Evolutionary conservation across 2,113 vertebrate genomes (phyloP), one percentile per base, ranked within the genome.

Genomic region (Miniopterus natalensis): DNA sequence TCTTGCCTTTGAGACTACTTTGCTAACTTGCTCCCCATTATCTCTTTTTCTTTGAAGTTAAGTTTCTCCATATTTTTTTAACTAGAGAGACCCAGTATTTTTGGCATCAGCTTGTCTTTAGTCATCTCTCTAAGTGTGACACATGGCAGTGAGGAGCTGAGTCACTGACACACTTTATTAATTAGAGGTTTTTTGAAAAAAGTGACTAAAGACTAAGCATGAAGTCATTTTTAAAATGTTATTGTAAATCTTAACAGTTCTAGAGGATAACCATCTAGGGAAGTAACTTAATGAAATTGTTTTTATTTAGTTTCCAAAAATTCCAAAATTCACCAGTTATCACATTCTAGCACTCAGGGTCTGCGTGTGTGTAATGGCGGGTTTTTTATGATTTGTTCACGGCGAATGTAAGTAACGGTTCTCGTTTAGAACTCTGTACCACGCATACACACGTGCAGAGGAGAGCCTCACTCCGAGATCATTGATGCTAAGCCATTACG

Each of bases 131-230:
- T 49, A 71, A 92, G 73, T 20, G 10, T 90, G 80, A 95, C 78
- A 77, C 83, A 59, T 84, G 17, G 40, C 14, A 63, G 13, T 17
- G 42, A 13, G 25, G 3, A 70, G 29, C 49, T 95, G 95, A 96
- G 83, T 96, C 88, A 88, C n/a, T 92, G 92, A 95, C 88, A 71
- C 65, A 81, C 65, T 93, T 96, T 87, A 55, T 87, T 94, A 84
- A 87, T 84, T 77, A 87, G 42, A 97, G 78, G 14, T 68, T 73
- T 59, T 21, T 88, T 81, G 65, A 93, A 95, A 93, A 95, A 85
- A 59, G 53, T 3, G 3, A n/a, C 70, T 40, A 51, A 89, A 95
- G 53, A 47, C 18, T 40, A 57, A 68, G 31, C 51, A 65, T 85
- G 70, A 61, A 81, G 45, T 78, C 65, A 45, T 75, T 90, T 88